A percentile compares a stretch with the other conserved stretches of the same genome.
These are phyloP conservation scores for Folsomia candida DNA, from an alignment of 2,888 invertebrate genomes.

Conservation along the genomic window DNA sequence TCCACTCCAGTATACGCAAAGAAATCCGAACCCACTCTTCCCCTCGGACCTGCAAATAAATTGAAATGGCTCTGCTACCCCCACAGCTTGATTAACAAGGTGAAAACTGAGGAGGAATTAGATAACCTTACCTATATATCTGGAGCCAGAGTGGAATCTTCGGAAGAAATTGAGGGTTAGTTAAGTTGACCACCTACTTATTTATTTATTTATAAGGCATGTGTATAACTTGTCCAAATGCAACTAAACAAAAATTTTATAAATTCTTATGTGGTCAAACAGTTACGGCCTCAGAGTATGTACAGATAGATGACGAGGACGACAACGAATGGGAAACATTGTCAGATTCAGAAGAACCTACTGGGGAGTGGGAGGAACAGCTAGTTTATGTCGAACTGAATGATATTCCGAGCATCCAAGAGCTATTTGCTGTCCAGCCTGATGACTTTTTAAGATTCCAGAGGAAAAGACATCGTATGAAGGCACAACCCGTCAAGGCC, in stretches of 20 bases:
- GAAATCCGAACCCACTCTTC: not conserved
- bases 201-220: too few species aligned
- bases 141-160: not conserved
- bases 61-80: not conserved
- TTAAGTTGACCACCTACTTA: too few species aligned
- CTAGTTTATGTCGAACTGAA: conserved; percentile 46
- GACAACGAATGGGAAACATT: conserved; percentile 41
- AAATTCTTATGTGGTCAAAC: too few species aligned
- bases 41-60: not conserved
- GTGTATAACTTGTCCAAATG: too few species aligned
- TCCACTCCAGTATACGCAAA: conserved; percentile 2
- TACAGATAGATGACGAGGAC: not conserved
- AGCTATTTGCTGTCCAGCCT: conserved; percentile 41
- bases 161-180: too few species aligned
- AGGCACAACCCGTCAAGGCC: conserved; percentile 17
- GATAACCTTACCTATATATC: not conserved
- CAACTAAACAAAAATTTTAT: too few species aligned
- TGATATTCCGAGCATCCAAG: conserved; percentile 43
- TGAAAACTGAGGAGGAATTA: not conserved
- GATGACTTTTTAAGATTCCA: conserved; percentile 35
- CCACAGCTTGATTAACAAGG: not conserved
- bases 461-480: conserved; percentile 11
- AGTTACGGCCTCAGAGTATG: not conserved
- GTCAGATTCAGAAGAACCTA: conserved; percentile 15
- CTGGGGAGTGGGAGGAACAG: conserved; percentile 44